Base-by-base conservation (phyloP, 2,888 invertebrate genomes). In the Euclidia mi region DNA sequence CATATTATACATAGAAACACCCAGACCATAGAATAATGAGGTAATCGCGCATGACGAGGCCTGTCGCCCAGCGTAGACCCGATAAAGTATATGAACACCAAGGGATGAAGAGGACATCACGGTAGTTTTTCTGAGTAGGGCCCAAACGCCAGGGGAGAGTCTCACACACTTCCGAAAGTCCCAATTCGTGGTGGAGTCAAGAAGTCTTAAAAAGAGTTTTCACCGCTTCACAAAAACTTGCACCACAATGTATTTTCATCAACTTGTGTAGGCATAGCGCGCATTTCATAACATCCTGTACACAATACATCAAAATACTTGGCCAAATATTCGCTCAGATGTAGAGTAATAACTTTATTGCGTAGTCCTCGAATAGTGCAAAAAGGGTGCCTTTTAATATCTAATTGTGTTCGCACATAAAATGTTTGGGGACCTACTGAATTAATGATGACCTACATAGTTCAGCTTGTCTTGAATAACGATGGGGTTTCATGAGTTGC, bases 261-360 rank as follows among this genome's bases (percentile, higher is more conserved):
- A 31, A 31, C 2, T 11, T 31, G 3, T 11, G 11, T n/a, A n/a
- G n/a, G n/a, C 31, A 29, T 29, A 2, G 3, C 2, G 48, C 51
- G n/a, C n/a, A n/a, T n/a, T n/a, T n/a, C n/a, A n/a, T n/a, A n/a
- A 59, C 64, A 49, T 11, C 59, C 71, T 71, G 71, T 74, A 70
- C 47, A 50, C 37, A 17, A 29, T 29, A 15, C 37, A 60, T 56
- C 48, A 44, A 46, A 43, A 18, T 47, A 52, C 44, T 71, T 32
- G 40, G 28, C 56, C 25, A 63, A 74, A 71, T 59, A 74, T 67
- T 60, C 63, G 37, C 56, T 41, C 48, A 20, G 40, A 42, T 11
- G 11, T 31, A 20, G 53, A 46, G 60, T 72, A 65, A 72, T 72
- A 72, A 65, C 65, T 72, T 68, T 68, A 75, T 75, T 68, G 61